phyloP scores from a whole-genome alignment of 2,888 invertebrate genomes.

The Brenthis ino region DNA sequence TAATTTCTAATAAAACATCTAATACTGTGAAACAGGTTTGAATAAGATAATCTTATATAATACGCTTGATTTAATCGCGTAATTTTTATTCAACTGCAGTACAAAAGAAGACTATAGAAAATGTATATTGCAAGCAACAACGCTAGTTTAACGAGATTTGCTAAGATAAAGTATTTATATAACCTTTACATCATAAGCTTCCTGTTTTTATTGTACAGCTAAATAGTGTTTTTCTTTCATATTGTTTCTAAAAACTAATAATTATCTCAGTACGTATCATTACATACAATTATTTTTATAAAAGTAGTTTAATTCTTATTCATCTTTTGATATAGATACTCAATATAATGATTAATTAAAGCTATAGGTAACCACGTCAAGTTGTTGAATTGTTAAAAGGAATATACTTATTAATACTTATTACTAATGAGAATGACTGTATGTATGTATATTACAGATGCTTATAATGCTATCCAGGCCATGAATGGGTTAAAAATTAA shows the following conservation, averaged over 20 bases:
- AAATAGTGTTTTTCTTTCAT: neutral
- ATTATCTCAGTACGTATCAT: no score
- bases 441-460: no score
- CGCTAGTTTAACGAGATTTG: slow-evolving; percentile 17
- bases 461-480: no score
- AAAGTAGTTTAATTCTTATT: no score
- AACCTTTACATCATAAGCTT: slow-evolving; percentile 15
- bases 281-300: no score
- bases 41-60: slow-evolving; percentile 30
- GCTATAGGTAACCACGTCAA: no score
- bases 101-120: slow-evolving; percentile 27
- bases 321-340: no score
- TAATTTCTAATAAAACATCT: slow-evolving; percentile 25
- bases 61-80: slow-evolving; percentile 27
- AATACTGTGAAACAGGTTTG: slow-evolving; percentile 27
- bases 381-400: no score
- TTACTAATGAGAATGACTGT: no score
- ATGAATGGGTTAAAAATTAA: no score
- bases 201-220: slow-evolving; percentile 18
- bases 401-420: no score
- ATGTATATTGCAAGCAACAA: slow-evolving; percentile 19
- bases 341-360: no score
- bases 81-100: slow-evolving; percentile 26
- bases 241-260: neutral
- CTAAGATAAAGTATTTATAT: slow-evolving; percentile 20